phyloP scores from a whole-genome alignment of 2,888 invertebrate genomes.

The Endotricha flammealis region DNA sequence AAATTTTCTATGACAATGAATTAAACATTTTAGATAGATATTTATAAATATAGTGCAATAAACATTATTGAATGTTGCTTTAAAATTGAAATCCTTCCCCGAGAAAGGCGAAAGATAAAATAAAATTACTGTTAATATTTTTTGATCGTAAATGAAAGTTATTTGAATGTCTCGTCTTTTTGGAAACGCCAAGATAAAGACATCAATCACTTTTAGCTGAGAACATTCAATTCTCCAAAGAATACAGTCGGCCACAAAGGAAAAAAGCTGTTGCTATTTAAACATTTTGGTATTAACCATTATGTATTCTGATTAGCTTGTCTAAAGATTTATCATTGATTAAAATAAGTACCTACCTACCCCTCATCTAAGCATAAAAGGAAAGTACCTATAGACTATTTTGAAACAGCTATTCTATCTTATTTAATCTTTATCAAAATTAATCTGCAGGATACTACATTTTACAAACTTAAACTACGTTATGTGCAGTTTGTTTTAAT shows the following conservation, averaged over 20 bases:
- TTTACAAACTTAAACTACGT: too few relatives aligned
- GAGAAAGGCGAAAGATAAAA: background rate
- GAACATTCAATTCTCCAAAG: conserved; percentile 48
- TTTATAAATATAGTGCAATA: too few relatives aligned
- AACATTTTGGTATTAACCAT: conserved; percentile 31
- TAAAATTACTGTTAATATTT: conserved; percentile 9
- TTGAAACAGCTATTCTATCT: too few relatives aligned
- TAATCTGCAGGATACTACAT: too few relatives aligned
- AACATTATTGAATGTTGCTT: too few relatives aligned
- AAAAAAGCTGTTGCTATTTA: conserved; percentile 28
- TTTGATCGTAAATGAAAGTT: conserved; percentile 27
- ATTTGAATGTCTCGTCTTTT: conserved; percentile 43
- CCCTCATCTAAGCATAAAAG: too few relatives aligned
- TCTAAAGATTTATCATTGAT: conserved; percentile 26
- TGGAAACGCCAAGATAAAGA: conserved; percentile 48
- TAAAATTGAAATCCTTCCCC: too few relatives aligned
- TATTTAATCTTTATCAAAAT: too few relatives aligned
- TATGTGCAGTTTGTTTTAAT: too few relatives aligned
- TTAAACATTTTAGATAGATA: too few relatives aligned
- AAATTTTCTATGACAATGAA: too few relatives aligned
- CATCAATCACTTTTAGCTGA: conserved; percentile 58
- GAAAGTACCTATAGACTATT: too few relatives aligned
- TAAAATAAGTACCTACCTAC: conserved; percentile 8
- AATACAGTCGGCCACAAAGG: conserved; percentile 36
- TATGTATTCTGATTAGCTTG: conserved; percentile 28